Conservation (phyloP, 2,888 invertebrate genomes). For the Rhopalosiphum nymphaeae region DNA sequence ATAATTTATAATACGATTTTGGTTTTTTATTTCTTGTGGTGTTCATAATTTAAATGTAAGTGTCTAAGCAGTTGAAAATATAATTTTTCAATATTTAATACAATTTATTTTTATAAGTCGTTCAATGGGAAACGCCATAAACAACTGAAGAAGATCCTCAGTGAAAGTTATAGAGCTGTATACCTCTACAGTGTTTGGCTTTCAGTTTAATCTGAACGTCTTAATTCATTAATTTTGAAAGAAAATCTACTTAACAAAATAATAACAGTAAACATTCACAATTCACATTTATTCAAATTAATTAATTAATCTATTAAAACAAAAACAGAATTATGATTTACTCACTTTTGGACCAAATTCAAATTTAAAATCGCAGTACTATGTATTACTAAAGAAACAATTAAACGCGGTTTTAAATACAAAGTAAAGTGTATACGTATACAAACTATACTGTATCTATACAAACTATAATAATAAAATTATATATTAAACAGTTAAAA, state of each 20-base stretch:
- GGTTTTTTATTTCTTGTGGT: neutral
- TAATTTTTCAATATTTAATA: neutral
- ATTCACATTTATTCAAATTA: constrained; percentile 15
- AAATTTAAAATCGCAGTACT: neutral
- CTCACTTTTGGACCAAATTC: neutral
- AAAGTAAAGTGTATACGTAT: neutral
- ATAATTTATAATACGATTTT: neutral
- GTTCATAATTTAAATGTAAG: neutral
- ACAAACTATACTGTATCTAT: neutral
- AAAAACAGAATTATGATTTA: neutral
- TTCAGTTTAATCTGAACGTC: constrained; percentile 4
- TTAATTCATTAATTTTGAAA: neutral
- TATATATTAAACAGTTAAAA: neutral
- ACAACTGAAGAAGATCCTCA: neutral
- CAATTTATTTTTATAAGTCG: no score
- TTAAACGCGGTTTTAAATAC: neutral
- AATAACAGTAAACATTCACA: neutral
- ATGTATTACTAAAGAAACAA: neutral
- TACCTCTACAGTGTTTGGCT: neutral
- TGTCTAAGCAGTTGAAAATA: neutral
- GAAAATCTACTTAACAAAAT: neutral
- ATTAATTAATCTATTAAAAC: neutral
- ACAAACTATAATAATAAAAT: neutral
- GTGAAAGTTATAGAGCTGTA: neutral
- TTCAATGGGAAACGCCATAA: neutral